phyloP scores from a whole-genome alignment of 2,113 vertebrate species.

The Amblyopsis rosae region DNA sequence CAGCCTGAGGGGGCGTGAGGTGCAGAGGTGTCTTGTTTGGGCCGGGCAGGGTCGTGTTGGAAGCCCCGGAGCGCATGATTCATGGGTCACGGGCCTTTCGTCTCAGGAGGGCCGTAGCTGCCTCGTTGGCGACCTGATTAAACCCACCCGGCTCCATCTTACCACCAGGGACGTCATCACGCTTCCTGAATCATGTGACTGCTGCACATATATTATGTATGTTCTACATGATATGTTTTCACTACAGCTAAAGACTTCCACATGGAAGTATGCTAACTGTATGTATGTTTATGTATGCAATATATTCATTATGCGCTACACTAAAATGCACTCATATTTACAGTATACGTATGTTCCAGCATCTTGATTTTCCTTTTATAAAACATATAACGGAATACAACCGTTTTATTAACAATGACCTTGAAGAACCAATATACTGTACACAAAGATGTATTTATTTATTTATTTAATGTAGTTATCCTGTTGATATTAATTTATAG shows the following conservation, averaged over 20 bases:
- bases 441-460: slow-evolving; percentile 45
- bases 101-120: slow-evolving; percentile 47
- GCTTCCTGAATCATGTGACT: not conserved
- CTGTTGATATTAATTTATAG: slow-evolving; percentile 22
- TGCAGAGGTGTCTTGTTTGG: slow-evolving; percentile 43
- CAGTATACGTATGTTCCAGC: not conserved
- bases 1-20: not conserved
- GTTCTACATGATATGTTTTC: not conserved
- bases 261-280: not conserved
- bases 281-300: not conserved
- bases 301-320: too few species aligned
- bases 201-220: not conserved
- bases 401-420: not conserved
- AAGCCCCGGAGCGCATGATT: slow-evolving; percentile 48
- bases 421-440: slow-evolving; percentile 19
- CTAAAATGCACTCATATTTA: not conserved
- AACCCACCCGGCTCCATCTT: slow-evolving; percentile 4
- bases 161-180: not conserved
- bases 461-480: slow-evolving; percentile 42
- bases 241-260: not conserved
- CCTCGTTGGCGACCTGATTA: slow-evolving; percentile 40
- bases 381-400: not conserved
- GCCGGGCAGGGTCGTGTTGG: slow-evolving; percentile 26
- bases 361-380: not conserved
- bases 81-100: slow-evolving; percentile 48